These are phyloP conservation scores for Perithous albicinctus DNA, from an alignment of 2,888 invertebrate species.

Conservation along the genomic window DNA sequence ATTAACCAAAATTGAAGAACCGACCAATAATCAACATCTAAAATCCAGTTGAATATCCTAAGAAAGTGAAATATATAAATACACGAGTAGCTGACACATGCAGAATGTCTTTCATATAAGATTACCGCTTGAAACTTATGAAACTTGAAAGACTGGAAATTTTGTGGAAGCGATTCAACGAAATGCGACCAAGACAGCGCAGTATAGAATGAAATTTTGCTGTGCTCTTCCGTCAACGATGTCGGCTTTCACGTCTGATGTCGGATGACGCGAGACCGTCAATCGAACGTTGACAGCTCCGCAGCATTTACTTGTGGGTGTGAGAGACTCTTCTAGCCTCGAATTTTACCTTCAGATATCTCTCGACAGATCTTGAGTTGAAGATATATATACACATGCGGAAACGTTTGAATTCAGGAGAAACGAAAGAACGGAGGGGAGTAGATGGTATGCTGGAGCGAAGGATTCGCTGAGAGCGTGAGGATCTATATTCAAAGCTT, in stretches of 20 bases:
- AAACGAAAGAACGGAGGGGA: conserved; percentile 26
- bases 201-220: conserved; percentile 4
- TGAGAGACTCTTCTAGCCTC: conserved; percentile 5
- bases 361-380: conserved; percentile 26
- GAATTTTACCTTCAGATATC: conserved; percentile 53
- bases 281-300: conserved; percentile 21
- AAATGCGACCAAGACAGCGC: neutral
- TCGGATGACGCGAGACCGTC: conserved; percentile 7
- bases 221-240: conserved; percentile 1
- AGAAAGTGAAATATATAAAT: neutral
- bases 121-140: neutral
- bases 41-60: neutral
- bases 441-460: conserved; percentile 24
- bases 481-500: conserved; percentile 25
- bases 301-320: neutral
- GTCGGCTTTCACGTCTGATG: conserved; percentile 17
- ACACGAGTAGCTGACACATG: neutral
- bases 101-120: neutral
- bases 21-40: neutral
- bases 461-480: conserved; percentile 42
- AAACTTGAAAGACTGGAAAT: neutral
- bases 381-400: neutral
- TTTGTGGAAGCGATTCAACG: neutral
- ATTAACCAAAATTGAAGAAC: too few species aligned
- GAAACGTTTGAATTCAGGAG: conserved; percentile 2